Evolutionary conservation across 2,888 invertebrate genomes (phyloP), one percentile per base, ranked within the genome.

Genomic region (Caprella mutica): DNA sequence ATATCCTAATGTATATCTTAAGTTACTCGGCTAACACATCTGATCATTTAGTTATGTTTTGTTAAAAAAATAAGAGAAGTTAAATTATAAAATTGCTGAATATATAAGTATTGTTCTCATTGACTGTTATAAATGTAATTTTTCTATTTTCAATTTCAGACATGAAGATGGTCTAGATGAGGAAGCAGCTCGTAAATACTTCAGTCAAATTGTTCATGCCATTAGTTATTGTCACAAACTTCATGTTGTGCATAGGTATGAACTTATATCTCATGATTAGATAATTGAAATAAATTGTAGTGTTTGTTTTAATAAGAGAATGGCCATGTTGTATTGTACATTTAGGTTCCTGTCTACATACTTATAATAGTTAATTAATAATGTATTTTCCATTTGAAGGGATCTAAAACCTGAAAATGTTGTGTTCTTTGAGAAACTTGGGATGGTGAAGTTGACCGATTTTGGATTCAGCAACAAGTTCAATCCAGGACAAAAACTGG

Each of bases 371-470:
- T 35, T 12, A 12, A 35, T 35, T 35, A 35, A 12, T n/a, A 12
- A n/a, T 38, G n/a, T n/a, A n/a, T n/a, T n/a, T n/a, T n/a, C n/a
- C n/a, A n/a, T n/a, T n/a, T n/a, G n/a, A n/a, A n/a, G 98, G 67
- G 98, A 98, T 77, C 79, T 98, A 67, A 98, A 98, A 76, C 98
- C 97, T 14, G 98, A 98, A 76, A 98, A 99, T 78, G 97, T 98
- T 59, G 94, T 99, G 51, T 97, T 97, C 77, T 98, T 98, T 74
- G 92, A 96, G 75, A 91, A 93, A 76, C 78, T 90, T 53, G 93
- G 93, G 58, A 82, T 92, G 72, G 97, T 98, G 30, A 99, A 98
- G 77, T 79, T 98, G 71, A 98, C 98, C 62, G 98, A 99, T 76
- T 98, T 98, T 77, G 98, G 94, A 72, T 85, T 85, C 70, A 96